Percentiles rank a stretch among this genome's conserved stretches.
Conservation (phyloP, 2,113 vertebrate species). For the Lophotis ruficrista region DNA sequence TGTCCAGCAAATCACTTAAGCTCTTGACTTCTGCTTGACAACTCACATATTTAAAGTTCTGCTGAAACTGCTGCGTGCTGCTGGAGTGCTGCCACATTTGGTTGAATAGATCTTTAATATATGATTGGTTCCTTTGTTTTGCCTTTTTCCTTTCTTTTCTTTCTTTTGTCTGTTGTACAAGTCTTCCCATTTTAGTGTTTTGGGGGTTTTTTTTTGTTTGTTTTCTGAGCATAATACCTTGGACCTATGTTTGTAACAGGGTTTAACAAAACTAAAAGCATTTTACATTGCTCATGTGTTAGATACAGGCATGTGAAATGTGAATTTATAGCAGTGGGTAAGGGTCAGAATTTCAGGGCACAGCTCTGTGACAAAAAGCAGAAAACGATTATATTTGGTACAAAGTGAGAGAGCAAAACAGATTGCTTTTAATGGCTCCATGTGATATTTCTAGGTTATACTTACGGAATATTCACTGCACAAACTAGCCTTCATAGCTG, state of each 20-base stretch:
- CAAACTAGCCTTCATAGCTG: background rate
- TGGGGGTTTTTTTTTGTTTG: background rate
- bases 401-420: background rate
- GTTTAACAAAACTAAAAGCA: background rate
- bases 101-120: background rate
- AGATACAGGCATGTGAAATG: background rate
- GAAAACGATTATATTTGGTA: background rate
- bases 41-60: background rate
- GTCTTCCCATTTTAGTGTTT: background rate
- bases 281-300: background rate
- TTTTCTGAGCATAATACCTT: background rate
- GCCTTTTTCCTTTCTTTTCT: background rate
- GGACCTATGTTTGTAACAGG: background rate
- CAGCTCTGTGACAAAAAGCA: background rate
- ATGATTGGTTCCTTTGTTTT: background rate
- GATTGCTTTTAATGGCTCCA: background rate
- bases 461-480: background rate
- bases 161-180: background rate
- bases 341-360: background rate
- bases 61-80: background rate
- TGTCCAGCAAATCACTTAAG: background rate
- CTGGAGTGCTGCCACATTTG: background rate
- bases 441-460: background rate
- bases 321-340: background rate
- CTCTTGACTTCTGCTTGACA: background rate